Conservation (phyloP, 2,113 vertebrate species). For the Leucopsar rothschildi region DNA sequence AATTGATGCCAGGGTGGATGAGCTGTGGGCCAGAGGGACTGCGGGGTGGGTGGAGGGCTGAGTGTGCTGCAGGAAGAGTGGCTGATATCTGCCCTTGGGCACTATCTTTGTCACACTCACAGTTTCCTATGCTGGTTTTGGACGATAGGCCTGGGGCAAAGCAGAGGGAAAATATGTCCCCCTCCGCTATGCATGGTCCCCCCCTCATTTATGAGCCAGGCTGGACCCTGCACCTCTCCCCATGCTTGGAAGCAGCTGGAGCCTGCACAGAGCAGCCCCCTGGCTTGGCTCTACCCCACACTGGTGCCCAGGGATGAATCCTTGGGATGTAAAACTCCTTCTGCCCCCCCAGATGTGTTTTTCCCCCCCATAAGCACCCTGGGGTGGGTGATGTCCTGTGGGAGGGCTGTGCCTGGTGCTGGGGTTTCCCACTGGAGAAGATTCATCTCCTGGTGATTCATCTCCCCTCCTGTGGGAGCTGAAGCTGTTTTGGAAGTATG, state of each 20-base stretch:
- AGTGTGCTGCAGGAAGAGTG: not conserved
- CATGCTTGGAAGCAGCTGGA: fast-evolving
- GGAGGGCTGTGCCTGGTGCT: not conserved
- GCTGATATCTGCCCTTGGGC: not conserved
- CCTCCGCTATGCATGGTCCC: fast-evolving
- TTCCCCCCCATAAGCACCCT: fast-evolving
- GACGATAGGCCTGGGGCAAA: not conserved
- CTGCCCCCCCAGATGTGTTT: fast-evolving
- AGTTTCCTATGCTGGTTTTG: not conserved
- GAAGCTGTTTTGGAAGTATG: fast-evolving
- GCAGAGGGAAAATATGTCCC: not conserved
- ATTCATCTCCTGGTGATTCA: not conserved
- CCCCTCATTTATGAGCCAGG: not conserved
- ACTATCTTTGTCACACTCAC: not conserved
- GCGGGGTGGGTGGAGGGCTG: not conserved
- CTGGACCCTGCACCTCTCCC: not conserved
- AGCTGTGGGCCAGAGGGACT: not conserved
- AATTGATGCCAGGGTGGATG: not conserved
- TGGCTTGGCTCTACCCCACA: not conserved
- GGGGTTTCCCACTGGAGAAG: not conserved
- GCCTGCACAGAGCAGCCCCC: fast-evolving
- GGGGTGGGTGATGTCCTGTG: not conserved
- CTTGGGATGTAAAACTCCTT: not conserved
- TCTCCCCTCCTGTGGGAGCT: not conserved
- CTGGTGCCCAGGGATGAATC: not conserved